Base-by-base conservation (phyloP, 2,888 invertebrate genomes). In the Drosophila ustulata region DNA sequence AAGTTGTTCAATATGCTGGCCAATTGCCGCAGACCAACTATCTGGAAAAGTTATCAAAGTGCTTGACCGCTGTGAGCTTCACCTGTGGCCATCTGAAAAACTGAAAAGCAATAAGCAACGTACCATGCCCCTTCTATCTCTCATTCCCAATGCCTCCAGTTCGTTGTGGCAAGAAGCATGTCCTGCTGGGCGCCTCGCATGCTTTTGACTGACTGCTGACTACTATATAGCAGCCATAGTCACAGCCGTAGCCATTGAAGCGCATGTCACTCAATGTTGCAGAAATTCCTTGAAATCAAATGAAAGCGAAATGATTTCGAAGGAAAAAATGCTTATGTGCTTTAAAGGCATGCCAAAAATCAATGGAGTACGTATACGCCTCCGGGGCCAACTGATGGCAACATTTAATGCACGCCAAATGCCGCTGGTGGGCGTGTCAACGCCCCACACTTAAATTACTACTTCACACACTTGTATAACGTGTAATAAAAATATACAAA, bases 401-500 rank as follows among this genome's bases (percentile, higher is more conserved):
- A 64, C 80, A 53, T 78, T 88, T 86, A 84, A 88, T 88, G 88
- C 83, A 78, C 75, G 57, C 59, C 62, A 61, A 82, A 75, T 72
- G 63, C 80, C 75, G 71, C 70, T 66, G 68, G 66, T 84, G 73
- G 86, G 86, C 86, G 86, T 86, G 82, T 73, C 73, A 62, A 69
- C 70, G 80, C 74, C 69, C 75, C 75, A 18, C 82, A 82, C 88
- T 89, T 88, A 89, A 86, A 86, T 86, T 85, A 88, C 89, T 73
- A 80, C 86, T 89, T 89, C 86, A 85, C 88, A 89, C 86, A 85
- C 89, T 84, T 88, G 81, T 80, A 66, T 76, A 88, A 88, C 75
- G 83, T 72, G 78, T 80, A 86, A 88, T 82, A 86, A 73, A 80
- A 82, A 78, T 53, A 47, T 28, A 50, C 49, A 52, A 50, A 51